Conservation (phyloP, 2,888 invertebrate species). For the Tinea trinotella region DNA sequence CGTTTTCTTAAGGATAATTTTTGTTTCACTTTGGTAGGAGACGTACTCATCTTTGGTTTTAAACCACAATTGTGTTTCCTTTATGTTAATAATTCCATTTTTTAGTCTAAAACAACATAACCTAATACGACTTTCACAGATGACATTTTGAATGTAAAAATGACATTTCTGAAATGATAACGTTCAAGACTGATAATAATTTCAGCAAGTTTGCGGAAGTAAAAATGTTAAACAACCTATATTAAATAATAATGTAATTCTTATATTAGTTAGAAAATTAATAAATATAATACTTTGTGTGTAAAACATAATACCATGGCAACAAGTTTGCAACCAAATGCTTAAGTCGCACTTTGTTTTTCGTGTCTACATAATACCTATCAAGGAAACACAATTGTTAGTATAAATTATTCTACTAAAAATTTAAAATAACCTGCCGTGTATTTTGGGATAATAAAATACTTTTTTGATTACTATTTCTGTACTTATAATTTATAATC, state of each 20-base stretch:
- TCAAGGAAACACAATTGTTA: no score
- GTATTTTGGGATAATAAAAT: no score
- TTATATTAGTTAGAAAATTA: background rate
- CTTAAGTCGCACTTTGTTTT: no score
- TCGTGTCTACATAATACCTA: no score
- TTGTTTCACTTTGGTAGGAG: constrained; percentile 61
- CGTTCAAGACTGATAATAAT: constrained; percentile 27
- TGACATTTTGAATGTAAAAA: constrained; percentile 41
- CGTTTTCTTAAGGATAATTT: constrained; percentile 65
- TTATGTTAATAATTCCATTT: constrained; percentile 66
- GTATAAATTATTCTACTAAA: no score
- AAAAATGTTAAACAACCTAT: no score
- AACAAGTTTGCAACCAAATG: background rate
- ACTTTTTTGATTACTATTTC: no score
- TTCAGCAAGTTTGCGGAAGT: no score
- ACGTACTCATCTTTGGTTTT: constrained; percentile 62
- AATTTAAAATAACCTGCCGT: no score
- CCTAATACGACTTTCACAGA: constrained; percentile 38
- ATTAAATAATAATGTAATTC: background rate
- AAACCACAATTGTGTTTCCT: constrained; percentile 44
- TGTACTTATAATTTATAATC: no score
- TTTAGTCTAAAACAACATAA: constrained; percentile 61
- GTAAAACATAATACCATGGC: background rate
- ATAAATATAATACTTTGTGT: background rate
- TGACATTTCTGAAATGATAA: constrained; percentile 20